Conservation (phyloP, 2,113 vertebrate species). For the Oceanodroma tethys region DNA sequence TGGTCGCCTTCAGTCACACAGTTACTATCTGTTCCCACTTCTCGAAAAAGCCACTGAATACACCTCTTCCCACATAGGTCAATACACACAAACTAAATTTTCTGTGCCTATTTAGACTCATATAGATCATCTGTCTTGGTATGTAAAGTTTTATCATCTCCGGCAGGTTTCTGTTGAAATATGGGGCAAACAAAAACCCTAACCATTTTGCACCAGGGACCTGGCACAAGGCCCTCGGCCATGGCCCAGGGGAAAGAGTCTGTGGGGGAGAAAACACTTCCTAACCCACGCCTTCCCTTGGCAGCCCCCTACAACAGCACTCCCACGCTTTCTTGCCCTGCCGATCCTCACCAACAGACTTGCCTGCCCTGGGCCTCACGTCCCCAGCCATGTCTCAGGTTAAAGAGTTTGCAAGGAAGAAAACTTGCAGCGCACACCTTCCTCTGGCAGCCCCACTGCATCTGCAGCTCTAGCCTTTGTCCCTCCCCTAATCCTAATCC, state of each 20-base stretch:
- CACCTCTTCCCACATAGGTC: background rate
- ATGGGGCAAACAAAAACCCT: accelerated
- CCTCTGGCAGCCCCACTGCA: background rate
- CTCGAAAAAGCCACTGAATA: background rate
- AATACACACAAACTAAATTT: background rate
- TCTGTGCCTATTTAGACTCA: background rate
- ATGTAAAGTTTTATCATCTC: background rate
- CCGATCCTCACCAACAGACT: background rate
- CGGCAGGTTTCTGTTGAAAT: background rate
- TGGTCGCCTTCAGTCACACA: background rate
- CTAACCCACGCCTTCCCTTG: background rate
- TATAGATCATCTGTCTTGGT: background rate
- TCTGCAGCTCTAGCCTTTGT: background rate
- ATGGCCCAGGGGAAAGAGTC: background rate
- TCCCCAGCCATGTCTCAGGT: background rate
- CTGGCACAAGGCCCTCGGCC: accelerated
- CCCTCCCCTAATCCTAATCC: background rate
- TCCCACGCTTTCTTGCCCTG: accelerated
- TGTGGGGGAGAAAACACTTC: background rate
- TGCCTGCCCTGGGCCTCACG: background rate
- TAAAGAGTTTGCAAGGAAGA: background rate
- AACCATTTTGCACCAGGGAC: background rate
- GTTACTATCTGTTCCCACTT: background rate
- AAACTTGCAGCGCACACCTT: background rate
- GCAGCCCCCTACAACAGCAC: background rate